Conservation (phyloP, 2,888 invertebrate species). For the Trachelus iudaicus region DNA sequence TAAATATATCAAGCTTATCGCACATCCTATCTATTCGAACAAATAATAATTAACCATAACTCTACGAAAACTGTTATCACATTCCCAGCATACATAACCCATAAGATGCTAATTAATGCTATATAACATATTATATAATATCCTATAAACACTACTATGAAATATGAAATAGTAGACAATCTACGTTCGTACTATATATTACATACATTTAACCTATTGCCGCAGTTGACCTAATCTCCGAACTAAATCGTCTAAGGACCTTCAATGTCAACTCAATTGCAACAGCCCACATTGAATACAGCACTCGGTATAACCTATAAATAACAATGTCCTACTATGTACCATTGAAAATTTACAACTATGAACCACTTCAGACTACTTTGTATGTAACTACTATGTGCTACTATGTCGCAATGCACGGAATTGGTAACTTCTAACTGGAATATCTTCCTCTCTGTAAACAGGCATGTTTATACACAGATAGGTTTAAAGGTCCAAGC, state of each 20-base stretch:
- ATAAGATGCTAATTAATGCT: background rate
- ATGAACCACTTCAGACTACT: background rate
- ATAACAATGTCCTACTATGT: background rate
- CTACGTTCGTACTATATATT: background rate
- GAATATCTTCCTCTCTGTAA: conserved; percentile 18
- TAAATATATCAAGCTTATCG: background rate
- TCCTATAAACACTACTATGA: background rate
- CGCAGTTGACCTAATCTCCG: background rate
- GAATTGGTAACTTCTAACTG: conserved; percentile 5
- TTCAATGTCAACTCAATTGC: background rate
- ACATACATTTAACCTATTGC: background rate
- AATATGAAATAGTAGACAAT: background rate
- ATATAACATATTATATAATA: background rate
- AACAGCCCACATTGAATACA: background rate
- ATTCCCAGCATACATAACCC: background rate
- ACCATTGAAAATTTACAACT: background rate
- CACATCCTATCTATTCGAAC: background rate
- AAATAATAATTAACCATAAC: background rate
- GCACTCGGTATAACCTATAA: no score
- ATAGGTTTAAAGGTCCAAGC: conserved; percentile 28
- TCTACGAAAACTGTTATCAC: background rate
- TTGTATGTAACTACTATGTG: background rate
- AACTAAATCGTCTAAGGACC: background rate
- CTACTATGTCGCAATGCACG: background rate
- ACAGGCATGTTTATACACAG: conserved; percentile 34